Percentiles rank a stretch among this genome's conserved stretches.
Evolutionary conservation across 2,797 vertebrate genomes (phyloP).

Genomic region (Philypnodon macrostomus): DNA sequence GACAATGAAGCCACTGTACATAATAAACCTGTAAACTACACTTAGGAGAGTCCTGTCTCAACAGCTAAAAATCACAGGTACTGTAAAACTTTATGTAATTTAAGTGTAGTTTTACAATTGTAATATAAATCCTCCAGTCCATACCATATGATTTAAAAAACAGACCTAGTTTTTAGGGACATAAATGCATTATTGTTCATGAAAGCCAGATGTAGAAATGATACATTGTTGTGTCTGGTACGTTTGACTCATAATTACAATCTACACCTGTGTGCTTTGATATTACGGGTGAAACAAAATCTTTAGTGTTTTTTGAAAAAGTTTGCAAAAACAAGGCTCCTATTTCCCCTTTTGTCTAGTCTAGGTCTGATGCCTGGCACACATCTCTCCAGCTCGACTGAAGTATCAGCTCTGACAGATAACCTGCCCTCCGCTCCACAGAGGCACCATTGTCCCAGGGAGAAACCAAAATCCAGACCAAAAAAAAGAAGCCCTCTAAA

Average conservation of each 20-base stretch:
- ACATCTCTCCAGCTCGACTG: conserved; percentile 31
- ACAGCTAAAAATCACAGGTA: no score
- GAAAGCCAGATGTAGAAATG: conserved; percentile 16
- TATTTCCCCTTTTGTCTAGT: conserved; percentile 42
- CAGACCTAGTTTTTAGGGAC: no score
- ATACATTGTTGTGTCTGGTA: conserved; percentile 24
- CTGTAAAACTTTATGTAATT: no score
- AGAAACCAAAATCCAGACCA: conserved; percentile 62
- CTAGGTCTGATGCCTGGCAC: conserved; percentile 23
- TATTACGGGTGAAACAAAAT: conserved; percentile 25
- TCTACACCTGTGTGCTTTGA: conserved; percentile 4
- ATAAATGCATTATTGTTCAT: conserved; percentile 5
- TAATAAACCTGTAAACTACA: no score
- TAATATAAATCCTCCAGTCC: no score
- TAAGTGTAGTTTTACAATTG: no score
- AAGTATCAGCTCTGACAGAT: conserved; percentile 52
- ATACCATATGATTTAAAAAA: no score
- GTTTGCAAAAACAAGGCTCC: conserved; percentile 33
- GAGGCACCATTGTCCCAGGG: conserved; percentile 65
- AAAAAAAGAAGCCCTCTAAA: conserved; percentile 39
- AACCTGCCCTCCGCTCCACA: conserved; percentile 58
- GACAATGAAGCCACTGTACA: no score
- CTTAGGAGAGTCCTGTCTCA: no score
- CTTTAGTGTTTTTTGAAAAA: conserved; percentile 19
- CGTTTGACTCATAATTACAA: conserved; percentile 31